These are phyloP conservation scores for Brachionus manjavacas DNA, from an alignment of 1,140 invertebrate genomes.

Conservation along the genomic window DNA sequence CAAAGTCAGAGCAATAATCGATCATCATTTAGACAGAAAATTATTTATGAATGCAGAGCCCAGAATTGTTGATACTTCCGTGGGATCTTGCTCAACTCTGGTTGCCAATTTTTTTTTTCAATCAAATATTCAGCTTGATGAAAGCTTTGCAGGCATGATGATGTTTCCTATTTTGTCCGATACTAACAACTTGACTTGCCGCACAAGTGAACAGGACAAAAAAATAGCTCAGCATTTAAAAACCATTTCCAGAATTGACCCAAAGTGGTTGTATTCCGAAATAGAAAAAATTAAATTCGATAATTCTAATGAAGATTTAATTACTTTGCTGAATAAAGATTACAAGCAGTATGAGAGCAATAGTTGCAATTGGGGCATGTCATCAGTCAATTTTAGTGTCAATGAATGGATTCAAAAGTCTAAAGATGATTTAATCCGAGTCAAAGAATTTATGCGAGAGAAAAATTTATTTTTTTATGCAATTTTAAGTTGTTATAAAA, in stretches of 20 bases:
- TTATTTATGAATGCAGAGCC: not conserved
- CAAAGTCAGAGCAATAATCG: not conserved
- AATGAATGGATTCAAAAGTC: constrained; percentile 14
- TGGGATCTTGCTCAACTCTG: constrained; percentile 2
- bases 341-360: constrained; percentile 1
- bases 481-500: constrained; percentile 29
- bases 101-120: not conserved
- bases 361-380: not conserved
- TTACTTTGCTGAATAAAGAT: not conserved
- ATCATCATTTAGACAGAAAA: constrained; percentile 26
- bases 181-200: not conserved
- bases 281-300: constrained; percentile 28
- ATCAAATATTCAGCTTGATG: not conserved
- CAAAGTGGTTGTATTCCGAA: not conserved
- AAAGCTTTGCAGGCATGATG: not conserved
- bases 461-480: constrained; percentile 5
- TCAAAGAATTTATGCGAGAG: constrained; percentile 20
- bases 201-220: not conserved
- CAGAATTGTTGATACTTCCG: not conserved
- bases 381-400: constrained; percentile 20
- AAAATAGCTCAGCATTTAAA: not conserved
- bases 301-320: not conserved
- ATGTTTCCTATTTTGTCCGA: constrained; percentile 25
- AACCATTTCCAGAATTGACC: not conserved
- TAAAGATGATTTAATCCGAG: not conserved